Evolutionary conservation across 2,113 vertebrate genomes (phyloP).

Genomic region (Pseudorhombus dupliciocellatus): DNA sequence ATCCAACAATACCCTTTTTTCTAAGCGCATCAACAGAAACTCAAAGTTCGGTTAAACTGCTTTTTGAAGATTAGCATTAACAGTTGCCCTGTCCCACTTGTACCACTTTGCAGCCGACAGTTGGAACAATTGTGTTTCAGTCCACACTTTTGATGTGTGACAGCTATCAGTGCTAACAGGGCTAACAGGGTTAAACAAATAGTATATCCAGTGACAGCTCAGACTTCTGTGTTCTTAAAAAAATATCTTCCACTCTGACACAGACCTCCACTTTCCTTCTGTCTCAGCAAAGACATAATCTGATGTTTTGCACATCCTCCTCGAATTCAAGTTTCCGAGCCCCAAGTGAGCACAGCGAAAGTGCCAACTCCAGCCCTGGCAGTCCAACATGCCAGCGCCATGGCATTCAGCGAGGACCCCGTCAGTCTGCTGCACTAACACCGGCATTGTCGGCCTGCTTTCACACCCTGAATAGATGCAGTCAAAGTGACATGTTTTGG

Average conservation of each 20-base stretch:
- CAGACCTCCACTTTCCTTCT: conserved; percentile 15
- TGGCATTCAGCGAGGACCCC: conserved; percentile 48
- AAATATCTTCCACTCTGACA: conserved; percentile 20
- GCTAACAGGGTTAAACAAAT: not conserved
- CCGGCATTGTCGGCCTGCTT: conserved; percentile 55
- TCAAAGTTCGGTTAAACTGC: too few relatives aligned
- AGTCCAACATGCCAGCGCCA: conserved; percentile 39
- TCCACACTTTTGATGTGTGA: not conserved
- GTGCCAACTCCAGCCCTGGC: conserved; percentile 49
- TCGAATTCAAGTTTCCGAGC: conserved; percentile 21
- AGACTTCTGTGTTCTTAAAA: conserved; percentile 1
- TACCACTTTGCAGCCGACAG: too few relatives aligned
- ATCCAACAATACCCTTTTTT: too few relatives aligned
- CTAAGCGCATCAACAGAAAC: too few relatives aligned
- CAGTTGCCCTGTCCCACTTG: too few relatives aligned
- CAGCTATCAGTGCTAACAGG: not conserved
- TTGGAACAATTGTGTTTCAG: not conserved
- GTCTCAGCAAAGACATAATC: conserved; percentile 32
- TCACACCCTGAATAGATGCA: conserved; percentile 66
- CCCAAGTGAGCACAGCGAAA: conserved; percentile 25
- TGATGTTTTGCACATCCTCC: conserved; percentile 25
- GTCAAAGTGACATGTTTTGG: conserved; percentile 68
- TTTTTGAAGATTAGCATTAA: too few relatives aligned
- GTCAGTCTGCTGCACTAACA: conserved; percentile 68
- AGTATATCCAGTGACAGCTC: not conserved